Percentiles rank a stretch among this genome's conserved stretches.
Evolutionary conservation across 1,140 invertebrate species (phyloP).

Genomic region (Calephelis virginiensis): DNA sequence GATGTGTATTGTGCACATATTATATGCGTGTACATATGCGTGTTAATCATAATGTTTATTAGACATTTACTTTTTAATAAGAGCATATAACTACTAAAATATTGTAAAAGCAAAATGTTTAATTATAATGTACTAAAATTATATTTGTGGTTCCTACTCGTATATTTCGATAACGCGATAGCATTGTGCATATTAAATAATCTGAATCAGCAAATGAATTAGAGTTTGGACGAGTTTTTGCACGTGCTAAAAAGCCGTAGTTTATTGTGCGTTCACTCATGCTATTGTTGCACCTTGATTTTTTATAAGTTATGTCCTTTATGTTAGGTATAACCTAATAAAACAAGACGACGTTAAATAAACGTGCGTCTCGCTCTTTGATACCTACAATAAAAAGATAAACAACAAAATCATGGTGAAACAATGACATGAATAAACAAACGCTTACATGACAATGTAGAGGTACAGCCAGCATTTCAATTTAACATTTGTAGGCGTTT

Average conservation of each 20-base stretch:
- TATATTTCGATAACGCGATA: constrained; percentile 26
- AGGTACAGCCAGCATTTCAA: constrained; percentile 44
- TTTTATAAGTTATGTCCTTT: too few species aligned
- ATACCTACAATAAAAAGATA: too few species aligned
- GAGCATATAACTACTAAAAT: constrained; percentile 13
- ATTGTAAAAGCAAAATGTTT: constrained; percentile 6
- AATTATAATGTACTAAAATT: constrained; percentile 14
- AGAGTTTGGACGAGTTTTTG: constrained; percentile 37
- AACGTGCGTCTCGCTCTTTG: too few species aligned
- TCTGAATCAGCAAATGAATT: constrained; percentile 38
- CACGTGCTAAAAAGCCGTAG: constrained; percentile 43
- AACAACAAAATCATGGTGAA: too few species aligned
- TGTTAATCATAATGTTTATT: constrained; percentile 17
- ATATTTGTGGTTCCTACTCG: constrained; percentile 26
- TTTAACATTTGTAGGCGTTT: constrained; percentile 51
- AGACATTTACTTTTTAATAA: constrained; percentile 2
- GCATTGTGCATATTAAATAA: constrained; percentile 27
- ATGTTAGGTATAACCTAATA: too few species aligned
- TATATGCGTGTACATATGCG: constrained; percentile 19
- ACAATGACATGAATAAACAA: too few species aligned
- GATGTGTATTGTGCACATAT: constrained; percentile 22
- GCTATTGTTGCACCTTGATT: too few species aligned
- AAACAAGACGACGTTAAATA: too few species aligned
- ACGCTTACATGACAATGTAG: constrained; percentile 27
- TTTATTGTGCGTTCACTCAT: constrained; percentile 10